phyloP scores from a whole-genome alignment of 2,113 vertebrate species.

The Gracilinanus agilis region DNA sequence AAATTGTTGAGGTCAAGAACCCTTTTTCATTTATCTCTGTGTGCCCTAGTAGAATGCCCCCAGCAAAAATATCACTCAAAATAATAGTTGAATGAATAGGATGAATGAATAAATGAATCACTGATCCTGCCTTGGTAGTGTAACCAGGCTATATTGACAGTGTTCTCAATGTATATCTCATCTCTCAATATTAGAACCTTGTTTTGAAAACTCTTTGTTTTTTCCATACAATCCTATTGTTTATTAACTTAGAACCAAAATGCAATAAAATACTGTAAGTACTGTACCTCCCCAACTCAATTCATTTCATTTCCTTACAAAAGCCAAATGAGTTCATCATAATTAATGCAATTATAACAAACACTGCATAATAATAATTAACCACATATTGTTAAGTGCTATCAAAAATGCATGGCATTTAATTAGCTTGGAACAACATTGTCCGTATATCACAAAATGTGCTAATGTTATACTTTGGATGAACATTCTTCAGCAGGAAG shows the following conservation, averaged over 20 bases:
- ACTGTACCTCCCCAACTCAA: conserved; percentile 51
- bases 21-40: neutral
- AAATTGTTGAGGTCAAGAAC: conserved; percentile 2
- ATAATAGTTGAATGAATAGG: neutral
- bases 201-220: conserved; percentile 15
- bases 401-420: conserved; percentile 75
- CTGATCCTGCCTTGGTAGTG: neutral
- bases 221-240: conserved; percentile 29
- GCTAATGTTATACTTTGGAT: conserved; percentile 55
- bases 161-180: neutral
- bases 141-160: neutral
- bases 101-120: neutral
- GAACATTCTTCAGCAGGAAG: conserved; percentile 74
- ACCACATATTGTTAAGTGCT: conserved; percentile 76
- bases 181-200: neutral
- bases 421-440: conserved; percentile 75
- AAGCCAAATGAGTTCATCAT: conserved; percentile 77
- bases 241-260: conserved; percentile 50
- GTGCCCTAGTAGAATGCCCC: neutral
- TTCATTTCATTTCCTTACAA: conserved; percentile 32
- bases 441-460: conserved; percentile 57
- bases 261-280: conserved; percentile 16
- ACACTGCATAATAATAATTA: conserved; percentile 77
- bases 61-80: neutral
- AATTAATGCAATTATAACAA: conserved; percentile 78